Evolutionary conservation across 2,888 invertebrate species (phyloP).

Genomic region (Agriopis aurantiaria): DNA sequence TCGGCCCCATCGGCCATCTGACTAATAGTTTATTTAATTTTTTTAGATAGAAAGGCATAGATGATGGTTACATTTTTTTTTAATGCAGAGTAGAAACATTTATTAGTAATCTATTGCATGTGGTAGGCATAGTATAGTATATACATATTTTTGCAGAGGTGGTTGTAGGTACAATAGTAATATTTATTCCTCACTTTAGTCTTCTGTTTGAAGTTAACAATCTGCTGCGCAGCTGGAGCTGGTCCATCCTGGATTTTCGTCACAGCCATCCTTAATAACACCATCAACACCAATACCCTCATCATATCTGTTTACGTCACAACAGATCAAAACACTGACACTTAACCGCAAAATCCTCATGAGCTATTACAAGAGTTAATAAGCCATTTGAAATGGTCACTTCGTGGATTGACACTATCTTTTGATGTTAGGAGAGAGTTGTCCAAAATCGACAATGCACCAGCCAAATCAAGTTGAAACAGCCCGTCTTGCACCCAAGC

Average conservation of each 20-base stretch:
- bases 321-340: constrained; percentile 8
- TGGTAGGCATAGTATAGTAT: too few relatives aligned
- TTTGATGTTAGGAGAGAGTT: not conserved
- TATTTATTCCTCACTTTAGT: constrained; percentile 55
- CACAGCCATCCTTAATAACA: constrained; percentile 32
- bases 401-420: too few relatives aligned
- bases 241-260: constrained; percentile 51
- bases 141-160: too few relatives aligned
- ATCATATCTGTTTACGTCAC: constrained; percentile 17
- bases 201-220: constrained; percentile 62
- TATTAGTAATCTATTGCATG: too few relatives aligned
- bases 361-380: too few relatives aligned
- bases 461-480: constrained; percentile 25
- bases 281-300: constrained; percentile 29
- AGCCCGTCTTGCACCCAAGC: constrained; percentile 36
- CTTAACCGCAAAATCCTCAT: not conserved
- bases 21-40: too few relatives aligned
- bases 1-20: too few relatives aligned
- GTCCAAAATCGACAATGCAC: constrained; percentile 1
- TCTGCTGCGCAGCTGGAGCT: constrained; percentile 62
- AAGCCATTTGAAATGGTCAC: too few relatives aligned
- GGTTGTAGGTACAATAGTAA: not conserved
- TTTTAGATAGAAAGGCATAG: too few relatives aligned
- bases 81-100: too few relatives aligned
- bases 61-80: too few relatives aligned